phyloP scores from a whole-genome alignment of 2,113 vertebrate genomes.

The Rhipidura dahli region DNA sequence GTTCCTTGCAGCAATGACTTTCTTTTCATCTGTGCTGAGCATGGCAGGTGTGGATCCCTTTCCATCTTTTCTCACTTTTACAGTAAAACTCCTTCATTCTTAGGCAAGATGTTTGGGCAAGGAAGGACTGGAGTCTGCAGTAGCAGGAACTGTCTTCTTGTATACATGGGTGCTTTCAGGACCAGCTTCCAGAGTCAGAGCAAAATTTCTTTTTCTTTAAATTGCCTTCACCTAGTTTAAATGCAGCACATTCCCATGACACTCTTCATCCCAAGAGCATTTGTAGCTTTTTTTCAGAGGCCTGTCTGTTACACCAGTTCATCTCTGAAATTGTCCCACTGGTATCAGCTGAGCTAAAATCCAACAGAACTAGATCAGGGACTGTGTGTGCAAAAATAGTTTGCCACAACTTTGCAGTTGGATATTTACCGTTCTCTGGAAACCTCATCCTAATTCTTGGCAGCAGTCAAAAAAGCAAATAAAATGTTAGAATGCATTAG shows the following conservation, averaged over 20 bases:
- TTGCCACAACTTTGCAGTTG: not conserved
- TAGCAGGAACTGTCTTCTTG: not conserved
- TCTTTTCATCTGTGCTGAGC: not conserved
- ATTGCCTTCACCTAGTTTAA: not conserved
- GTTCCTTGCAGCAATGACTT: not conserved
- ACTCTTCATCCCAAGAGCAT: not conserved
- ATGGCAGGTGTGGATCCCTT: not conserved
- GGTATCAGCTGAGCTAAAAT: not conserved
- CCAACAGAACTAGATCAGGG: not conserved
- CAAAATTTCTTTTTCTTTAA: not conserved
- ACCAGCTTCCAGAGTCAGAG: not conserved
- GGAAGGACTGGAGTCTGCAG: not conserved
- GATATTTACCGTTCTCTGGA: conserved; percentile 14
- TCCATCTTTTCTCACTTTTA: not conserved
- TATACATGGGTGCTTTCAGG: not conserved
- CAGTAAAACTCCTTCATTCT: not conserved
- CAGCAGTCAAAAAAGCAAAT: conserved; percentile 15
- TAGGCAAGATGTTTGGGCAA: not conserved
- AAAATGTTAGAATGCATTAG: not conserved
- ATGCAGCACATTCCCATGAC: not conserved
- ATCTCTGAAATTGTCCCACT: not conserved
- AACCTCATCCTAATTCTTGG: not conserved
- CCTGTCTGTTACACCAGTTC: not conserved
- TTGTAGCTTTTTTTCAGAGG: not conserved
- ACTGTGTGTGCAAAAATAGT: not conserved